Percentiles rank a stretch among this genome's conserved stretches.
These are phyloP conservation scores for Calephelis nemesis DNA, from an alignment of 1,140 invertebrate genomes.

Conservation along the genomic window DNA sequence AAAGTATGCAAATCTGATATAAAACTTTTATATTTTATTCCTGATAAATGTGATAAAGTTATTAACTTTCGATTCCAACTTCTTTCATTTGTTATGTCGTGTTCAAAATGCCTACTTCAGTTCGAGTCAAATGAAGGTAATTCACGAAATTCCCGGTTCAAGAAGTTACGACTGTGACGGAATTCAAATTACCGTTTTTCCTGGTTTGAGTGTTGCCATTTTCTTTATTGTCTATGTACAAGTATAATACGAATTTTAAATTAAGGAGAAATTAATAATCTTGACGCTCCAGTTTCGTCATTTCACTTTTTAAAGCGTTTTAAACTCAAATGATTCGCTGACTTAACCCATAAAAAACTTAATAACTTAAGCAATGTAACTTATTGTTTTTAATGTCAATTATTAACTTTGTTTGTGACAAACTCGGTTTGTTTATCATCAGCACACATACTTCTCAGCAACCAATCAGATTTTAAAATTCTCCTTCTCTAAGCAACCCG, in stretches of 20 bases:
- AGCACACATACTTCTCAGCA: too few species aligned
- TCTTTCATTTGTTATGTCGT: conserved; percentile 78
- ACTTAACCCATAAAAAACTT: too few species aligned
- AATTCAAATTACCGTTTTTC: conserved; percentile 77
- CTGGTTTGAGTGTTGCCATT: conserved; percentile 63
- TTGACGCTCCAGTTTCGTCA: not conserved
- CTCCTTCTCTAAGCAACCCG: too few species aligned
- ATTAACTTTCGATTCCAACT: conserved; percentile 76
- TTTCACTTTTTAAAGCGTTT: not conserved
- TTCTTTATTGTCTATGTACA: conserved; percentile 1
- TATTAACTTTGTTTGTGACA: too few species aligned
- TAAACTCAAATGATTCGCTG: too few species aligned
- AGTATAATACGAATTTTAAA: conserved; percentile 1
- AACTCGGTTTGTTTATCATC: too few species aligned
- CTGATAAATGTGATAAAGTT: conserved; percentile 74
- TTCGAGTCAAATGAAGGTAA: conserved; percentile 69
- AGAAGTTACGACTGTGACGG: conserved; percentile 72
- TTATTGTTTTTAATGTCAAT: too few species aligned
- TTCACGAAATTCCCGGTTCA: conserved; percentile 72
- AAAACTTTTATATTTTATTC: conserved; percentile 52
- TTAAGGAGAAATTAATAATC: not conserved
- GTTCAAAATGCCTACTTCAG: conserved; percentile 71
- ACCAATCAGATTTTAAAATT: too few species aligned
- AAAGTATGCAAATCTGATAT: conserved; percentile 10
- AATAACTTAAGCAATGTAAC: too few species aligned